Evolutionary conservation across 2,797 vertebrate species (phyloP).

Genomic region (Sebastes aleutianus): DNA sequence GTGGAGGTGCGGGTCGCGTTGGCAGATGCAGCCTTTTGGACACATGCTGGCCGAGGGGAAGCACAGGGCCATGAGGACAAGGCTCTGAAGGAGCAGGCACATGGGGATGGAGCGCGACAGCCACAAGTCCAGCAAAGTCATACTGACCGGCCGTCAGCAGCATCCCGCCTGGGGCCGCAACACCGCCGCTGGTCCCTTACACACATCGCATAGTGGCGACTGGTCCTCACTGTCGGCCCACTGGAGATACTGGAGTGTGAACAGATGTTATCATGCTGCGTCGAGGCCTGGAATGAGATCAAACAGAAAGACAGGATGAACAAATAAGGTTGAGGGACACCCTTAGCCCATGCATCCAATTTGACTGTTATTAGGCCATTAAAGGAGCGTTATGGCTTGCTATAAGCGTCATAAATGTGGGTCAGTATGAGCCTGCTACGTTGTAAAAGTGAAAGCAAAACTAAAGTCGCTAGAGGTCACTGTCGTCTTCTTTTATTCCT

Average conservation of each 20-base stretch:
- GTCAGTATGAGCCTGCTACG: too few relatives aligned
- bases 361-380: not conserved
- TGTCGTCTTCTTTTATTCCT: too few relatives aligned
- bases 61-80: constrained; percentile 98
- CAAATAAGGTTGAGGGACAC: not conserved
- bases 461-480: too few relatives aligned
- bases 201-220: constrained; percentile 61
- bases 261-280: constrained; percentile 70
- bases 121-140: constrained; percentile 99
- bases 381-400: not conserved
- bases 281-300: constrained; percentile 67
- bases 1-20: constrained; percentile 84
- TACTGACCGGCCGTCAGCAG: constrained; percentile 92
- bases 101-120: constrained; percentile 97
- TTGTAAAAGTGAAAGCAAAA: too few relatives aligned
- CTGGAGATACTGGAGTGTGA: constrained; percentile 39
- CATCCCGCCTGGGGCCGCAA: constrained; percentile 85
- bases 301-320: constrained; percentile 37
- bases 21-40: constrained; percentile 95
- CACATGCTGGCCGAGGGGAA: constrained; percentile 99
- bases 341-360: too few relatives aligned
- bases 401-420: too few relatives aligned
- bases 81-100: constrained; percentile 98
- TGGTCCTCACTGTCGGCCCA: constrained; percentile 58
- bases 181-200: constrained; percentile 77